These are phyloP conservation scores for Zaprionus ornatus DNA, from an alignment of 1,140 invertebrate genomes.

Conservation along the genomic window DNA sequence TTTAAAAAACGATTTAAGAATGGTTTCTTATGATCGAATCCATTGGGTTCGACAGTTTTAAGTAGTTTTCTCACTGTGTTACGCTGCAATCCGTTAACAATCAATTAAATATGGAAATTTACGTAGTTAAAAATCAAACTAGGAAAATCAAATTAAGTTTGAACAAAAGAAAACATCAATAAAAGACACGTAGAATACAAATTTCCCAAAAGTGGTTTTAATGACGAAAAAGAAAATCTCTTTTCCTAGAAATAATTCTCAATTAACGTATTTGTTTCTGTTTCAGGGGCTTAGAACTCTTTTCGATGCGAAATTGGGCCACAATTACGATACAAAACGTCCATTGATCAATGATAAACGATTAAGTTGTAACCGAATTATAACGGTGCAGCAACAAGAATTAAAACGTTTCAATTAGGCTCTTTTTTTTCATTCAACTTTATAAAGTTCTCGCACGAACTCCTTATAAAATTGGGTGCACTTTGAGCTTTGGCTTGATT, in stretches of 20 bases:
- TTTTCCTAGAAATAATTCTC: constrained; percentile 1
- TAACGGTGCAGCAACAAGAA: constrained; percentile 22
- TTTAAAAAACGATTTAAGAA: constrained; percentile 46
- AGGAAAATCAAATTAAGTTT: not conserved
- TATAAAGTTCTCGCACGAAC: not conserved
- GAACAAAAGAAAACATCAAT: not conserved
- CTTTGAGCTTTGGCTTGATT: constrained; percentile 39
- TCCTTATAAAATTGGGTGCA: constrained; percentile 9
- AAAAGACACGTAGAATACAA: not conserved
- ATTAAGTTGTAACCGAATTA: constrained; percentile 22
- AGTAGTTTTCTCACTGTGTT: constrained; percentile 28
- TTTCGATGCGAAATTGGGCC: constrained; percentile 12
- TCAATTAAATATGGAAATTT: constrained; percentile 44
- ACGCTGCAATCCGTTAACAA: constrained; percentile 31
- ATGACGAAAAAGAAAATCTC: too few relatives aligned
- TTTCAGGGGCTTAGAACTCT: constrained; percentile 13
- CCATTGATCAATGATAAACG: constrained; percentile 32
- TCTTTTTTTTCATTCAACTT: not conserved
- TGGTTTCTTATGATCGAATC: constrained; percentile 2
- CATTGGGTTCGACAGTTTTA: not conserved
- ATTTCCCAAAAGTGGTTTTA: not conserved
- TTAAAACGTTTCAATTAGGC: constrained; percentile 17
- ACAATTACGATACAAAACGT: constrained; percentile 12
- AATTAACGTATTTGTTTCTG: not conserved
- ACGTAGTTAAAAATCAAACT: constrained; percentile 22